Percentiles rank a stretch among this genome's conserved stretches.
Conservation (phyloP, 2,888 invertebrate genomes). For the Limenitis arthemis region DNA sequence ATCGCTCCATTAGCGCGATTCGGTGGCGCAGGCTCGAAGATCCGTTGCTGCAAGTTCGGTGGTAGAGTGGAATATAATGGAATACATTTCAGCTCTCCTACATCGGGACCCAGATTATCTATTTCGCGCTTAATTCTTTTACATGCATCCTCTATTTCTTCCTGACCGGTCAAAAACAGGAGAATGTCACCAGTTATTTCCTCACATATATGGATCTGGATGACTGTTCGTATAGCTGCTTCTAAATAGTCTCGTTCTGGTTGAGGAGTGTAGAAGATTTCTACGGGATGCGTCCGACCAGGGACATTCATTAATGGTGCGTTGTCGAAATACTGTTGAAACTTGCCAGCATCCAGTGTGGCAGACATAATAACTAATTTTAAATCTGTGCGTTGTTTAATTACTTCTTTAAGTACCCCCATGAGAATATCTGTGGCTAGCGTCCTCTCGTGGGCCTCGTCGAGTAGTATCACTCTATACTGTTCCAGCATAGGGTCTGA, state of each 20-base stretch:
- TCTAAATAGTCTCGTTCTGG: slow-evolving; percentile 97
- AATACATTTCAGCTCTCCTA: slow-evolving; percentile 98
- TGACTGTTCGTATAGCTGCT: slow-evolving; percentile 97
- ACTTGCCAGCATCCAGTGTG: slow-evolving; percentile 98
- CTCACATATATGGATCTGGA: slow-evolving; percentile 96
- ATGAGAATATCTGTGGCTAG: slow-evolving; percentile 98
- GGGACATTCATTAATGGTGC: slow-evolving; percentile 99
- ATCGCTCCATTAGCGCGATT: slow-evolving; percentile 91
- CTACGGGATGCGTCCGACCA: slow-evolving; percentile 69
- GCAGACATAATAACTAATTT: slow-evolving; percentile 99
- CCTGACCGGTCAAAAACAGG: slow-evolving; percentile 86
- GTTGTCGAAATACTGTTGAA: slow-evolving; percentile 98
- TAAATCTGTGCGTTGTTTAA: slow-evolving; percentile 91
- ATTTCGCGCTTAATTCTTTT: slow-evolving; percentile 95
- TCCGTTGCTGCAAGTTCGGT: slow-evolving; percentile 95
- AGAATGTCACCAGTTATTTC: slow-evolving; percentile 93
- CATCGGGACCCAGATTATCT: slow-evolving; percentile 96
- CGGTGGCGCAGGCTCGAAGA: slow-evolving; percentile 97
- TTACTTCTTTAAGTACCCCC: slow-evolving; percentile 98
- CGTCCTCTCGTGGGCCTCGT: slow-evolving; percentile 99
- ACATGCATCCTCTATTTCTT: slow-evolving; percentile 99
- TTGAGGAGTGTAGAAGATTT: slow-evolving; percentile 98
- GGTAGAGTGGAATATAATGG: slow-evolving; percentile 98
- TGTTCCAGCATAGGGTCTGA: slow-evolving; percentile 97
- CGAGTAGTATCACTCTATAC: slow-evolving; percentile 95